These are phyloP conservation scores for Phrynocephalus forsythii DNA, from an alignment of 2,797 vertebrate genomes.

Conservation along the genomic window DNA sequence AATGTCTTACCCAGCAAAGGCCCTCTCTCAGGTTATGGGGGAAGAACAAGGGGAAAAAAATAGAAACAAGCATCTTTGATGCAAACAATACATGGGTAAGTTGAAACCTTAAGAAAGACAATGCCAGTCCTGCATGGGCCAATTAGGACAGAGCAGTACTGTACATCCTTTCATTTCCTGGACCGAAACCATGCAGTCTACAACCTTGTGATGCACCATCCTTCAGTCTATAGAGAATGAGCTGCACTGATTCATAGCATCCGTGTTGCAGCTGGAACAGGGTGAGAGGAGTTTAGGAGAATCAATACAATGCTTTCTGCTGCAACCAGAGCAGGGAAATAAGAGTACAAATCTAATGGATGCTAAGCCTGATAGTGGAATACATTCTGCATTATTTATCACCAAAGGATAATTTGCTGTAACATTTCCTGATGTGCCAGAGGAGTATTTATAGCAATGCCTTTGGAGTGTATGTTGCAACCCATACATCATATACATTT, in stretches of 20 bases:
- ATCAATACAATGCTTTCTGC: constrained; percentile 32
- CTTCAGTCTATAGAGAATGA: neutral
- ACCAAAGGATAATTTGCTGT: constrained; percentile 58
- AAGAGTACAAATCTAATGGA: constrained; percentile 38
- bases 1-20: neutral
- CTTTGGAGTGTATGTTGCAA: constrained; percentile 35
- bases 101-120: constrained; percentile 9
- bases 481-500: constrained; percentile 25
- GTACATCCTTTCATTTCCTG: neutral
- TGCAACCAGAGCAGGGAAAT: constrained; percentile 20
- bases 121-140: neutral
- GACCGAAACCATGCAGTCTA: neutral
- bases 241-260: neutral
- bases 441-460: constrained; percentile 22
- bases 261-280: constrained; percentile 26
- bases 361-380: constrained; percentile 48
- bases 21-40: neutral
- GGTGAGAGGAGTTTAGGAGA: neutral
- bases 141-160: neutral
- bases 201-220: constrained; percentile 11
- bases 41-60: neutral
- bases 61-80: neutral
- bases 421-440: constrained; percentile 36
- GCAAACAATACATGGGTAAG: neutral
- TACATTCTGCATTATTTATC: constrained; percentile 66